phyloP scores from a whole-genome alignment of 2,888 invertebrate genomes.

The Yponomeuta cagnagella region DNA sequence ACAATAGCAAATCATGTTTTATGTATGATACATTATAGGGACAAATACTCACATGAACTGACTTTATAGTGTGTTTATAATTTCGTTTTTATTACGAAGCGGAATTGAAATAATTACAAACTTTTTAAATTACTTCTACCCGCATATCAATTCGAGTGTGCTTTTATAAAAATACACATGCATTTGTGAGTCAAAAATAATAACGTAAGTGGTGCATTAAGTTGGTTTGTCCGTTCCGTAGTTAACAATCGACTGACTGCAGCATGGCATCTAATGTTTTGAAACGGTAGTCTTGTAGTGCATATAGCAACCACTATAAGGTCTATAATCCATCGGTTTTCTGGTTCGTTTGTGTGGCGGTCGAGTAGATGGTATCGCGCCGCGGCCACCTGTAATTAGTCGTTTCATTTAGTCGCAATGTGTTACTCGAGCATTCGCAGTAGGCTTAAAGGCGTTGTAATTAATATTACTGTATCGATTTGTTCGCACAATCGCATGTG shows the following conservation, averaged over 20 bases:
- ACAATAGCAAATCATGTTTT: too few species aligned
- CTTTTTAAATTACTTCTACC: conserved; percentile 2
- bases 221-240: conserved; percentile 5
- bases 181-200: conserved; percentile 7
- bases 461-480: conserved; percentile 56
- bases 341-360: background rate
- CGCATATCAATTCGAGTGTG: background rate
- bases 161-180: conserved; percentile 7
- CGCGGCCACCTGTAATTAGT: conserved; percentile 53
- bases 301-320: background rate
- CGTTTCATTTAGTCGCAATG: conserved; percentile 59
- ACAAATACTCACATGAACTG: too few species aligned
- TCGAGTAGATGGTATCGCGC: conserved; percentile 49
- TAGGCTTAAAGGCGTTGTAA: conserved; percentile 48
- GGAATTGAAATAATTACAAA: background rate
- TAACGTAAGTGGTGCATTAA: conserved; percentile 11
- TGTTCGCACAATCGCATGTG: conserved; percentile 26
- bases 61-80: background rate
- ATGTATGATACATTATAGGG: too few species aligned
- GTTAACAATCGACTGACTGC: background rate
- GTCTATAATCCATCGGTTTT: background rate
- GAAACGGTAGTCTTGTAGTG: background rate
- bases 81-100: background rate
- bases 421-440: conserved; percentile 51
- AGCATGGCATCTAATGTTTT: background rate